phyloP scores from a whole-genome alignment of 1,140 invertebrate genomes.

The Drosophila eugracilis region DNA sequence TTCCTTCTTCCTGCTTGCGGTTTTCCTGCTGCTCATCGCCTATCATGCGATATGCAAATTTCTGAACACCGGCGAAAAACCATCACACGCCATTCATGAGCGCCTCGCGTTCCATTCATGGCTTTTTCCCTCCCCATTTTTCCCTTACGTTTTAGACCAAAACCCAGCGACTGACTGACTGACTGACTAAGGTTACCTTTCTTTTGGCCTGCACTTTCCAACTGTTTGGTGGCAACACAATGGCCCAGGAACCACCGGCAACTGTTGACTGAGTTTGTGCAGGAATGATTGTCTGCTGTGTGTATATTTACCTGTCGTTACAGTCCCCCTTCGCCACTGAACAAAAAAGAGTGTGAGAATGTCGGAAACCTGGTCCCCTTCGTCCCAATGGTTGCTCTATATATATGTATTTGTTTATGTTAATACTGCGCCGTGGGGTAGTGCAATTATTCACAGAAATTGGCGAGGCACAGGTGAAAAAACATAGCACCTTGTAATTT shows the following conservation, averaged over 20 bases:
- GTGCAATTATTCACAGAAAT: conserved; percentile 14
- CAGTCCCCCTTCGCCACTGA: background rate
- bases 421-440: conserved; percentile 16
- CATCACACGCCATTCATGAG: conserved; percentile 56
- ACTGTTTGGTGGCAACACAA: conserved; percentile 50
- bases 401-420: conserved; percentile 15
- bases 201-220: conserved; percentile 63
- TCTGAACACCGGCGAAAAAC: conserved; percentile 35
- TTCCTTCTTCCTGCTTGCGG: conserved; percentile 78
- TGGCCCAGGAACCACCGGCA: conserved; percentile 33
- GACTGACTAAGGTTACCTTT: conserved; percentile 62
- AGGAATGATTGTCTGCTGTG: conserved; percentile 53
- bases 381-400: conserved; percentile 7
- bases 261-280: conserved; percentile 53
- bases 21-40: conserved; percentile 57
- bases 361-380: conserved; percentile 16
- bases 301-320: conserved; percentile 49
- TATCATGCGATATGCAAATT: conserved; percentile 75
- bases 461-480: conserved; percentile 2
- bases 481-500: background rate
- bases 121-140: conserved; percentile 38
- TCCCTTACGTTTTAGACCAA: background rate
- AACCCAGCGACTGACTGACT: conserved; percentile 24
- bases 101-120: conserved; percentile 58
- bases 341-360: conserved; percentile 14